Conservation (phyloP, 2,797 vertebrate genomes). For the Knipowitschia caucasica region DNA sequence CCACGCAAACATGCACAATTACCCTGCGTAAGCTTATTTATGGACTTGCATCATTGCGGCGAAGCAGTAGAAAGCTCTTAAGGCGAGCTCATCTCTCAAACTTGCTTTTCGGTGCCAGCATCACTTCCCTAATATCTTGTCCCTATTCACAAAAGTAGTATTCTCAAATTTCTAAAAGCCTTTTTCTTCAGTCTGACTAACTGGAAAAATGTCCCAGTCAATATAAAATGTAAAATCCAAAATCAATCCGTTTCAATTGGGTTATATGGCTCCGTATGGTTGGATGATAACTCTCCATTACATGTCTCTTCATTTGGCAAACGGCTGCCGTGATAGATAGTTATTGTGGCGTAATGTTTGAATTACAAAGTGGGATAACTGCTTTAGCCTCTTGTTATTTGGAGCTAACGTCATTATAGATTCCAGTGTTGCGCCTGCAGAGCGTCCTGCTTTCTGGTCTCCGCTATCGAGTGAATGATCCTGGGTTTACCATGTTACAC, state of each 20-base stretch:
- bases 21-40: conserved; percentile 15
- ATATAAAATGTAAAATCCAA: conserved; percentile 59
- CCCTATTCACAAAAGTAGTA: conserved; percentile 31
- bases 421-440: conserved; percentile 21
- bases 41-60: conserved; percentile 11
- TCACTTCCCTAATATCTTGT: not conserved
- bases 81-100: not conserved
- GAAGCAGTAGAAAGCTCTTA: not conserved
- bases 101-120: conserved; percentile 6
- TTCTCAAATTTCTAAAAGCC: conserved; percentile 18
- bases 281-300: conserved; percentile 54
- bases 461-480: conserved; percentile 36
- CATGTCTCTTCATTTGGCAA: conserved; percentile 39
- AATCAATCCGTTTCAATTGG: conserved; percentile 65
- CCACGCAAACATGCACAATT: conserved; percentile 13
- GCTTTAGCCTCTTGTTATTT: conserved; percentile 61
- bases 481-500: conserved; percentile 22
- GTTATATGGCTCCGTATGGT: conserved; percentile 63
- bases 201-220: conserved; percentile 20
- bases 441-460: conserved; percentile 26
- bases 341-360: conserved; percentile 47
- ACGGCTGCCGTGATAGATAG: conserved; percentile 56
- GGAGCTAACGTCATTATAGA: conserved; percentile 57
- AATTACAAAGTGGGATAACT: conserved; percentile 51
- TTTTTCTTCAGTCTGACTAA: conserved; percentile 36